A percentile compares a stretch with the other conserved stretches of the same genome.
Evolutionary conservation across 2,797 vertebrate species (phyloP).

Genomic region (Mastacembelus armatus): DNA sequence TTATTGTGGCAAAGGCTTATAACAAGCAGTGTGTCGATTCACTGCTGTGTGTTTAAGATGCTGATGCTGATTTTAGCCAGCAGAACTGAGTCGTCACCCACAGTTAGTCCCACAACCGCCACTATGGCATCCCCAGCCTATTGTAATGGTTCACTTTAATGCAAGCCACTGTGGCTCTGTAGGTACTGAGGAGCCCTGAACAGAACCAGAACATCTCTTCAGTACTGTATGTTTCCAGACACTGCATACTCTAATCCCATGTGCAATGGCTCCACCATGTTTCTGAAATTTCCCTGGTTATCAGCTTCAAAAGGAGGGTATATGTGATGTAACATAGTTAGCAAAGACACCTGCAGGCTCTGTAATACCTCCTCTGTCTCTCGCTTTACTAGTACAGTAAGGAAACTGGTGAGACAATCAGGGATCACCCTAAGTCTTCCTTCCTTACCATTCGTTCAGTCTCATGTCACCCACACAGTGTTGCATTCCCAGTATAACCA

Average conservation of each 20-base stretch:
- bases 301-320: slow-evolving; percentile 10
- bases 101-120: slow-evolving; percentile 26
- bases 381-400: slow-evolving; percentile 19
- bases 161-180: slow-evolving; percentile 21
- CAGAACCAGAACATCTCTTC: slow-evolving; percentile 11
- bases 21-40: slow-evolving; percentile 19
- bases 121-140: not conserved
- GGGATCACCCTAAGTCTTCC: slow-evolving; percentile 89
- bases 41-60: slow-evolving; percentile 24
- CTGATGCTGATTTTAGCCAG: slow-evolving; percentile 47
- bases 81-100: slow-evolving; percentile 32
- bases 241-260: slow-evolving; percentile 20
- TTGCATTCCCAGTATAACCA: slow-evolving; percentile 76
- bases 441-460: slow-evolving; percentile 80
- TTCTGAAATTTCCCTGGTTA: slow-evolving; percentile 43
- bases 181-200: slow-evolving; percentile 20
- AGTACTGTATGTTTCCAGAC: slow-evolving; percentile 19
- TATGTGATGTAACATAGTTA: slow-evolving; percentile 9
- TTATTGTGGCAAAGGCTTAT: slow-evolving; percentile 10
- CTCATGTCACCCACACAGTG: slow-evolving; percentile 73
- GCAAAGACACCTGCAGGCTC: slow-evolving; percentile 19
- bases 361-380: slow-evolving; percentile 27
- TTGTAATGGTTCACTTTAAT: slow-evolving; percentile 28
- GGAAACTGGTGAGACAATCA: slow-evolving; percentile 77
- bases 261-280: slow-evolving; percentile 10